Percentiles rank a stretch among this genome's conserved stretches.
Evolutionary conservation across 2,888 invertebrate genomes (phyloP).

Genomic region (Pseudanteris insignis): DNA sequence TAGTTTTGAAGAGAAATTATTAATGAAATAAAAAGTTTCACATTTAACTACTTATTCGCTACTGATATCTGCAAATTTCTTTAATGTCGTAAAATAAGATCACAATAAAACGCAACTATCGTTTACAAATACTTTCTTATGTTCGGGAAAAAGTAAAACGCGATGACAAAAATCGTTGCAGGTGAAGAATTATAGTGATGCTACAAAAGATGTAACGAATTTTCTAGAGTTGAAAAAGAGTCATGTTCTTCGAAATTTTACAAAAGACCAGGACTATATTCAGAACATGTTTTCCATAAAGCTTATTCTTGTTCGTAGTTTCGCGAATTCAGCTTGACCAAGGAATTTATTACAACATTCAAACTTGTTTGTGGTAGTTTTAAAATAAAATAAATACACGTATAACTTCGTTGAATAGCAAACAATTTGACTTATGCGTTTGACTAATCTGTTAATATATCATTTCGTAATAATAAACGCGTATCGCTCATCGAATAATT

Average conservation of each 20-base stretch:
- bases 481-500: conserved; percentile 13
- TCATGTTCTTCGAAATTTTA: conserved; percentile 21
- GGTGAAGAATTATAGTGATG: conserved; percentile 9
- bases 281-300: conserved; percentile 19
- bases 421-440: too few relatives aligned
- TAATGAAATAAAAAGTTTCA: too few relatives aligned
- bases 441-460: too few relatives aligned
- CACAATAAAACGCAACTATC: conserved; percentile 36
- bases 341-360: too few relatives aligned
- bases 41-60: too few relatives aligned
- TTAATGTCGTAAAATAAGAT: conserved; percentile 25
- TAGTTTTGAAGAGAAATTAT: too few relatives aligned
- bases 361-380: too few relatives aligned
- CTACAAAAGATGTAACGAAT: neutral
- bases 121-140: conserved; percentile 35
- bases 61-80: too few relatives aligned
- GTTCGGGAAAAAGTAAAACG: conserved; percentile 24
- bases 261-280: conserved; percentile 12
- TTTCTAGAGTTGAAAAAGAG: conserved; percentile 21
- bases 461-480: too few relatives aligned
- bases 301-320: conserved; percentile 21
- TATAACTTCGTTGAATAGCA: too few relatives aligned
- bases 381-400: too few relatives aligned
- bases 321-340: conserved; percentile 1
- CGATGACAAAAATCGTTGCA: conserved; percentile 24